Base-by-base conservation (phyloP, 2,113 vertebrate species). In the Cinclus cinclus region DNA sequence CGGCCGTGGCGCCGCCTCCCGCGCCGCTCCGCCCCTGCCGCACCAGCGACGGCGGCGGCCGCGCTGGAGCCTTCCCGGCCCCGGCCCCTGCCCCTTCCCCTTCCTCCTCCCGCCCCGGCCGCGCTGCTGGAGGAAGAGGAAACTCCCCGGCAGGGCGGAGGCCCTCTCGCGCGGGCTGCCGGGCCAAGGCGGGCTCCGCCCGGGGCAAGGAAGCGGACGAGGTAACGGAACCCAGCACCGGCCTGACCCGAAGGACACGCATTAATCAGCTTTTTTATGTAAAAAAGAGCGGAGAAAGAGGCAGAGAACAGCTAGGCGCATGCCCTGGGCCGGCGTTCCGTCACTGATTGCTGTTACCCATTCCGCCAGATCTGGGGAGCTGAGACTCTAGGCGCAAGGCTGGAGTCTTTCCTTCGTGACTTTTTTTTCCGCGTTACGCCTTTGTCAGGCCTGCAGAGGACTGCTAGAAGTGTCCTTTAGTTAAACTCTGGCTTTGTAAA, bases 1-100 rank as follows among this genome's bases (percentile, higher is more conserved):
- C 98, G 97, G 97, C 98, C 95, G 21, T 65, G 96, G 98, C 98
- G 90, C 98, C 97, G 97, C 98, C 98, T 97, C 97, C 97, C 62
- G 64, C 79, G 67, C 94, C 35, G 96, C 97, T 97, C 95, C 81
- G 80, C 89, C 84, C 76, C 90, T 80, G 97, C 98, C 97, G 97
- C 82, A 74, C 59, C 98, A 96, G 97, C 67, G 79, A 69, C 97
- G 97, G 95, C 69, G 80, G 46, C 97, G 96, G 94, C 67, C 67
- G 35, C 28, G n/a, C 42, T 67, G 73, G 33, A 74, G 67, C n/a
- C 14, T 47, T 58, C 27, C 39, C 6, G 9, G 46, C 67, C 19
- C n/a, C 50, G 19, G 35, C 62, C 60, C 52, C 60, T 16, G 20
- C 52, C 62, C 37, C 62, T 20, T 35, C 62, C 83, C 21, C 49